A percentile compares a stretch with the other conserved stretches of the same genome.
Evolutionary conservation across 2,797 vertebrate species (phyloP).

Genomic region (Poeciliopsis gracilis): DNA sequence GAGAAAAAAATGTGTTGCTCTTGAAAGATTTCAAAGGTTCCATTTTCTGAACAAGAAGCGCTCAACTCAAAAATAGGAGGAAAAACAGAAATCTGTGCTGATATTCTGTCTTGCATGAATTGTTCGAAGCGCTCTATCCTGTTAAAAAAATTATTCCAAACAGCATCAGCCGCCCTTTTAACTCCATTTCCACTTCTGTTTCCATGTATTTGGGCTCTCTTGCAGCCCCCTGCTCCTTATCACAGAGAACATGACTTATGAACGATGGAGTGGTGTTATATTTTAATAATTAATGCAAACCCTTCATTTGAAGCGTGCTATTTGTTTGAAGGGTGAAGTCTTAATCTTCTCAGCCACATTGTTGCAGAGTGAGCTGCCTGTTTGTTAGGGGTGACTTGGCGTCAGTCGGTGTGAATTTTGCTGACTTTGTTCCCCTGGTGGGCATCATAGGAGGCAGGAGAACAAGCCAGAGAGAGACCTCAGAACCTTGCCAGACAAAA

Average conservation of each 20-base stretch:
- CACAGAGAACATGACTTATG: slow-evolving; percentile 37
- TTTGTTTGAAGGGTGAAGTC: slow-evolving; percentile 44
- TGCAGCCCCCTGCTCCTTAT: background rate
- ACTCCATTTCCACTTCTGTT: slow-evolving; percentile 19
- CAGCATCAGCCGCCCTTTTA: slow-evolving; percentile 13
- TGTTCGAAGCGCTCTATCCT: slow-evolving; percentile 9
- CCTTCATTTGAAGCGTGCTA: slow-evolving; percentile 5
- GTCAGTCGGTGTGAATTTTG: slow-evolving; percentile 48
- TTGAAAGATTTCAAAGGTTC: slow-evolving; percentile 44
- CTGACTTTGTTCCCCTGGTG: slow-evolving; percentile 60
- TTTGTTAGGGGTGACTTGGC: slow-evolving; percentile 36
- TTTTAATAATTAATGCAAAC: slow-evolving; percentile 32
- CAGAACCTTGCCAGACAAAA: slow-evolving; percentile 48
- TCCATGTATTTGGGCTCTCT: background rate
- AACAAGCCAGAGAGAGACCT: slow-evolving; percentile 57
- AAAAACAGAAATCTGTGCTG: background rate
- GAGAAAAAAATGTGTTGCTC: slow-evolving; percentile 32
- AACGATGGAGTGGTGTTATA: slow-evolving; percentile 8
- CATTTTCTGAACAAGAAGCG: slow-evolving; percentile 36
- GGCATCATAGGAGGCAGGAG: slow-evolving; percentile 43
- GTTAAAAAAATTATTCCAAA: slow-evolving; percentile 33
- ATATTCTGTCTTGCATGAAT: slow-evolving; percentile 9
- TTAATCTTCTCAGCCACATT: slow-evolving; percentile 52
- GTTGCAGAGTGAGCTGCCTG: slow-evolving; percentile 33
- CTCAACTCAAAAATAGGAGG: slow-evolving; percentile 20